Evolutionary conservation across 1,140 invertebrate genomes (phyloP).

Genomic region (Holotrichia oblita): DNA sequence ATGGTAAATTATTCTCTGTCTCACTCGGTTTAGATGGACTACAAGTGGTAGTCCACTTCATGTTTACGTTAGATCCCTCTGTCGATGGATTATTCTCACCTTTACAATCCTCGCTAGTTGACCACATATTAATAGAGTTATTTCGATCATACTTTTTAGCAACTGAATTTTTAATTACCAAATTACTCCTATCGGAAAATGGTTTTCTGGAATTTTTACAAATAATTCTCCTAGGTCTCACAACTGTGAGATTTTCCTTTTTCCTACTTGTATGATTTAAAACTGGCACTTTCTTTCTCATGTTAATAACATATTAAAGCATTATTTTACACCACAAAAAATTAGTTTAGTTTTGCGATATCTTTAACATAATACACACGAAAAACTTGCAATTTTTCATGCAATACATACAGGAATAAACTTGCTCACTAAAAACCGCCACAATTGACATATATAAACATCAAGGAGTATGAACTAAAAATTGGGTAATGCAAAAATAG

Average conservation of each 20-base stretch:
- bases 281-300: background rate
- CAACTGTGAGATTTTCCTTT: background rate
- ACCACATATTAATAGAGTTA: background rate
- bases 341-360: too few species aligned
- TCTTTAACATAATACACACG: too few species aligned
- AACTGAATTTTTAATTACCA: background rate
- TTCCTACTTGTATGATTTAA: background rate
- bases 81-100: background rate
- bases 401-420: background rate
- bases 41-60: background rate
- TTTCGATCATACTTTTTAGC: background rate
- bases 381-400: too few species aligned
- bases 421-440: background rate
- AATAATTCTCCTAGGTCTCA: background rate
- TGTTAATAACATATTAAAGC: slow-evolving; percentile 7
- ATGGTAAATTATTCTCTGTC: background rate
- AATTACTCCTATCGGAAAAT: background rate
- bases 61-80: background rate
- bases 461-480: too few species aligned
- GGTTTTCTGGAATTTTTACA: background rate
- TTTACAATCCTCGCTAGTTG: background rate
- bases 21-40: background rate
- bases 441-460: background rate
- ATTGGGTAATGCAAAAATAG: too few species aligned
- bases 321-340: background rate